phyloP scores from a whole-genome alignment of 2,113 vertebrate species.

The Gallinago media region DNA sequence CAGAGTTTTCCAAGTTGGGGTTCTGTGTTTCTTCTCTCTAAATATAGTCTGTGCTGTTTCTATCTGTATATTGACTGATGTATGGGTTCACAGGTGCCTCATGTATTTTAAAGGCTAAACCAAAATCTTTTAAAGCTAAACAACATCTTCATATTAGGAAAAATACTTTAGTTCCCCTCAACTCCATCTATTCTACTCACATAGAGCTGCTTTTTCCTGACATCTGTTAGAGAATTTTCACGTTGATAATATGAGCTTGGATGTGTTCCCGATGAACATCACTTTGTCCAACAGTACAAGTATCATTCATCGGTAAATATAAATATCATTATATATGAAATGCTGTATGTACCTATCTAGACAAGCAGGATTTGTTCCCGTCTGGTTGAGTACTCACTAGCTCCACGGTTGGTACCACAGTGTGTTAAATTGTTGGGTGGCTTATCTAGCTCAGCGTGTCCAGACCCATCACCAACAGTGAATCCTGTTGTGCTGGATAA shows the following conservation, averaged over 20 bases:
- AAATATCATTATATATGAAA: background rate
- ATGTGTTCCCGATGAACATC: background rate
- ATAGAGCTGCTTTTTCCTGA: background rate
- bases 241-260: background rate
- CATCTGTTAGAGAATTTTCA: background rate
- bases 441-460: background rate
- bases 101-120: background rate
- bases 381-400: background rate
- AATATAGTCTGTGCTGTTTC: background rate
- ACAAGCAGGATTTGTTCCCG: background rate
- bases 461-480: background rate
- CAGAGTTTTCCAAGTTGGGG: background rate
- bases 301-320: background rate
- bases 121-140: background rate
- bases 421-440: background rate
- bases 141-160: background rate
- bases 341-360: background rate
- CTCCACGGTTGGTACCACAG: background rate
- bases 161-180: background rate
- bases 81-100: background rate
- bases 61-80: background rate
- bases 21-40: background rate
- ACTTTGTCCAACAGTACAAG: background rate
- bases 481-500: background rate
- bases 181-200: background rate